A percentile compares a stretch with the other conserved stretches of the same genome.
These are phyloP conservation scores for Chunga burmeisteri DNA, from an alignment of 2,113 vertebrate genomes.

Conservation along the genomic window DNA sequence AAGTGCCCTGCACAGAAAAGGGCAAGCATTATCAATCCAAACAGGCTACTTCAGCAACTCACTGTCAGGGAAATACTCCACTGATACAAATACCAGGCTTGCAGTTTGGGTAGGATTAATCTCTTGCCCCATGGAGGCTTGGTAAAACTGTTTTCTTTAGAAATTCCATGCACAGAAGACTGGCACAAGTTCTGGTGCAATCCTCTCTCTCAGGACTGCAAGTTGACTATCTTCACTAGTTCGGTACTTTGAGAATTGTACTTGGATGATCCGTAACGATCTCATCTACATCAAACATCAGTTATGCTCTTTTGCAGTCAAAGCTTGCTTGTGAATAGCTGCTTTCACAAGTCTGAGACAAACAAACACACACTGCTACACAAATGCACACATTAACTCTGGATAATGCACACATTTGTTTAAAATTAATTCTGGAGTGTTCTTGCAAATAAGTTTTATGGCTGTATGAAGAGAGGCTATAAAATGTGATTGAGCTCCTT, in stretches of 20 bases:
- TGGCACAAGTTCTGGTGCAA: not conserved
- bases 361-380: not conserved
- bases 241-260: not conserved
- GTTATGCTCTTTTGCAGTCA: not conserved
- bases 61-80: not conserved
- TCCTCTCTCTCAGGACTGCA: not conserved
- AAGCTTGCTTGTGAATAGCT: not conserved
- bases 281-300: not conserved
- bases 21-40: not conserved
- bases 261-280: rapidly evolving
- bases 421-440: slow-evolving; percentile 13
- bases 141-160: not conserved
- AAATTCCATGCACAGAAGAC: not conserved
- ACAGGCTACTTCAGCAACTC: not conserved
- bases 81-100: not conserved
- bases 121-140: not conserved
- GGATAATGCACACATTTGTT: not conserved
- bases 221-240: not conserved
- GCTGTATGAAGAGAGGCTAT: slow-evolving; percentile 1
- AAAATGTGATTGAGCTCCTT: not conserved
- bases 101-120: not conserved
- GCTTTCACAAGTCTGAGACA: not conserved
- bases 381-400: not conserved
- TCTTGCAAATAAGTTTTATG: slow-evolving; percentile 10
- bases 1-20: not conserved